A percentile compares a stretch with the other conserved stretches of the same genome.
Conservation (phyloP, 2,797 vertebrate genomes). For the Astyanax mexicanus region DNA sequence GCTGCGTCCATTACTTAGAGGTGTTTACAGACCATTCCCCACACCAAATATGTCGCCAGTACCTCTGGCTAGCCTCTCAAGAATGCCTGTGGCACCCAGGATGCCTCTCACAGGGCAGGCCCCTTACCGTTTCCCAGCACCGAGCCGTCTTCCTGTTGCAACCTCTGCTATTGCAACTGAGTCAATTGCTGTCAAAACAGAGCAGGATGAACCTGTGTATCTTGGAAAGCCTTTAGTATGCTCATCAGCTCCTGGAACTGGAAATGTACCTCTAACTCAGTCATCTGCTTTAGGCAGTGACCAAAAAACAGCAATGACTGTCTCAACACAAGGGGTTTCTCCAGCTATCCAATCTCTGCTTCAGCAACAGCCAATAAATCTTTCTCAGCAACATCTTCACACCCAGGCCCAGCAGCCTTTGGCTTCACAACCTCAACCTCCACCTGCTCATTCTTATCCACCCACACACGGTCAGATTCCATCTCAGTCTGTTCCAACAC, state of each 20-base stretch:
- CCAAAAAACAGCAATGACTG: conserved; percentile 36
- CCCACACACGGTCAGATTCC: conserved; percentile 57
- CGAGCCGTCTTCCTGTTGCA: conserved; percentile 73
- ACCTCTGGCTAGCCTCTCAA: conserved; percentile 88
- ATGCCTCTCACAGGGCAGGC: conserved; percentile 82
- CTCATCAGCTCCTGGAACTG: conserved; percentile 56
- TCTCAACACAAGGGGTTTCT: conserved; percentile 59
- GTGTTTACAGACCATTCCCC: conserved; percentile 87
- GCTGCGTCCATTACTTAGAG: conserved; percentile 87
- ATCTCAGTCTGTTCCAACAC: conserved; percentile 56
- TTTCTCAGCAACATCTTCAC: conserved; percentile 77
- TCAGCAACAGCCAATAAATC: conserved; percentile 80
- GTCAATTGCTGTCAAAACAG: conserved; percentile 55
- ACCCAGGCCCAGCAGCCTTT: conserved; percentile 60
- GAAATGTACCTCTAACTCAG: conserved; percentile 36
- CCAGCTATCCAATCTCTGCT: conserved; percentile 66
- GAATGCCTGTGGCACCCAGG: conserved; percentile 86
- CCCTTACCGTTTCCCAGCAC: conserved; percentile 84
- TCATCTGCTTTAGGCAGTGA: conserved; percentile 38
- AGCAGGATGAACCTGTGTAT: conserved; percentile 89
- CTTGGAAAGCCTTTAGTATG: conserved; percentile 85
- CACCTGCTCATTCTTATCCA: conserved; percentile 63
- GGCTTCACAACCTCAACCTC: conserved; percentile 33
- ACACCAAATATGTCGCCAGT: conserved; percentile 86
- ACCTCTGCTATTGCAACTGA: conserved; percentile 59